Percentiles rank a stretch among this genome's conserved stretches.
Conservation (phyloP, 2,888 invertebrate species). For the Eueremaeus valkanovi region DNA sequence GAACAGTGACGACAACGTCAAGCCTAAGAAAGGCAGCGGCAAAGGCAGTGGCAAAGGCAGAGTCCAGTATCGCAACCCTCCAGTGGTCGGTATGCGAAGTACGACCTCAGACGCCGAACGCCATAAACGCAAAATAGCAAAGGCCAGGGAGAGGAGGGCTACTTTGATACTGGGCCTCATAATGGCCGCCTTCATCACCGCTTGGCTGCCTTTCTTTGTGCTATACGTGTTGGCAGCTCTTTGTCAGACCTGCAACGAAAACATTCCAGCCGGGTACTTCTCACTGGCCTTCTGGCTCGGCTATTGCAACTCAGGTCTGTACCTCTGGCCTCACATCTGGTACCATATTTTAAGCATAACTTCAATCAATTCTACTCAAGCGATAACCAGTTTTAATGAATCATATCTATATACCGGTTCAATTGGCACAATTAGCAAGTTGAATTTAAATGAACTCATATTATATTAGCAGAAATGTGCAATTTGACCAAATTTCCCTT, state of each 20-base stretch:
- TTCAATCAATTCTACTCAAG: too few species aligned
- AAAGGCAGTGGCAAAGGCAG: constrained; percentile 29
- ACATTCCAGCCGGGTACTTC: constrained; percentile 26
- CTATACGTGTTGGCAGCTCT: constrained; percentile 81
- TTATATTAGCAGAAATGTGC: too few species aligned
- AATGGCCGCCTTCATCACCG: constrained; percentile 97
- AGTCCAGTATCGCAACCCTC: constrained; percentile 61
- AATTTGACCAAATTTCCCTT: too few species aligned
- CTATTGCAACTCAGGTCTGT: constrained; percentile 89
- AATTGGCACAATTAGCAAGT: too few species aligned
- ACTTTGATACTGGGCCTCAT: constrained; percentile 94
- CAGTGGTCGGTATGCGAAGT: constrained; percentile 63
- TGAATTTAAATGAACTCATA: too few species aligned
- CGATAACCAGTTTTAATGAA: too few species aligned
- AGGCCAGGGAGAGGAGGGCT: constrained; percentile 93
- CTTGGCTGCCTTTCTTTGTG: constrained; percentile 97
- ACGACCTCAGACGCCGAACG: constrained; percentile 74
- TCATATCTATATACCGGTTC: too few species aligned
- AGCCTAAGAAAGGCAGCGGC: constrained; percentile 36
- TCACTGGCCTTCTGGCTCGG: constrained; percentile 79
- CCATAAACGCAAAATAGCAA: constrained; percentile 84
- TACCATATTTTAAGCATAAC: too few species aligned
- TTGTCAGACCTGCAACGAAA: constrained; percentile 56
- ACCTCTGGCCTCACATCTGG: neutral
- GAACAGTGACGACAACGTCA: constrained; percentile 6